phyloP scores from a whole-genome alignment of 92 coral and sea anemone species.

The Epizoanthus illoricatus region DNA sequence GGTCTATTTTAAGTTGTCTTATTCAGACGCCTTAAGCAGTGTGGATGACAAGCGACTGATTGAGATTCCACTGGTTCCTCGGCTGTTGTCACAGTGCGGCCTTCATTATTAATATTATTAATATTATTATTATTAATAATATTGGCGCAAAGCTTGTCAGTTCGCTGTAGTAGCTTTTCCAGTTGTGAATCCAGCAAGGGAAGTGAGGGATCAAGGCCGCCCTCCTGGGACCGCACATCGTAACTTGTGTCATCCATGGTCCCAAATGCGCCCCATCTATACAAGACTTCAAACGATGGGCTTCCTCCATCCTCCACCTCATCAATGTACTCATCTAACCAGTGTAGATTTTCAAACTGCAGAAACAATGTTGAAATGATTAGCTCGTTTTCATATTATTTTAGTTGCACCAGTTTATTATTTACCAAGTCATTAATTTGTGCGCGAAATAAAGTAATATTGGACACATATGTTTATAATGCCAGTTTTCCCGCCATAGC shows the following conservation, averaged over 20 bases:
- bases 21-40: slow-evolving; percentile 9
- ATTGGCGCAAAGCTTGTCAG: neutral
- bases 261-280: slow-evolving; percentile 37
- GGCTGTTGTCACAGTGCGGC: neutral
- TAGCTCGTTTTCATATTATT: too few species aligned
- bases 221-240: neutral
- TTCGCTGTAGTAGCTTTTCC: slow-evolving; percentile 6
- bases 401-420: too few species aligned
- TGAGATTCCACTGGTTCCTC: neutral
- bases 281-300: slow-evolving; percentile 27
- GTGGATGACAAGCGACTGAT: slow-evolving; percentile 1
- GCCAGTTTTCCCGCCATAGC: too few species aligned
- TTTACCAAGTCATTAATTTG: too few species aligned
- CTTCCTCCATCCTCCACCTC: slow-evolving; percentile 14
- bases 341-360: slow-evolving; percentile 26
- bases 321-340: slow-evolving; percentile 28
- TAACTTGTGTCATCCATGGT: neutral
- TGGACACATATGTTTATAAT: too few species aligned
- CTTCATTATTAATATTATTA: too few species aligned
- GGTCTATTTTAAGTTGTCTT: neutral
- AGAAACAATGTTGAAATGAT: neutral
- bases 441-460: too few species aligned
- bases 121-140: too few species aligned
- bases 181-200: slow-evolving; percentile 22
- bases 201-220: neutral